These are phyloP conservation scores for Sesia apiformis DNA, from an alignment of 2,888 invertebrate genomes.

Conservation along the genomic window DNA sequence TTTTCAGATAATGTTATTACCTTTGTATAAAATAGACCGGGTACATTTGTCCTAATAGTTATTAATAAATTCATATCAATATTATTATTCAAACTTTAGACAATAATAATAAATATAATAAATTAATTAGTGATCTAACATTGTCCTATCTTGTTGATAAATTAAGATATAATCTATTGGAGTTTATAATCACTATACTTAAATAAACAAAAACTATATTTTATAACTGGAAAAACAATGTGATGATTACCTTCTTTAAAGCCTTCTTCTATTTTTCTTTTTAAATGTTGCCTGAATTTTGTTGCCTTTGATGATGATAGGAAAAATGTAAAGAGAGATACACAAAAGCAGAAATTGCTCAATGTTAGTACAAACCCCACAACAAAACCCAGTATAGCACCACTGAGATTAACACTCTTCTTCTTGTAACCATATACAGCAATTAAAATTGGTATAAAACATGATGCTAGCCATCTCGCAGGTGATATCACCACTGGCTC, in stretches of 20 bases:
- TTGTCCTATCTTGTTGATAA: not conserved
- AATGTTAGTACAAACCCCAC: slow-evolving; percentile 86
- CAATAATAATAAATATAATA: not conserved
- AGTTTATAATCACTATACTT: too few species aligned
- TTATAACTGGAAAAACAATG: not conserved
- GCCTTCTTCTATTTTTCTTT: slow-evolving; percentile 82
- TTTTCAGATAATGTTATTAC: too few species aligned
- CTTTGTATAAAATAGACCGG: too few species aligned
- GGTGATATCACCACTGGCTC: slow-evolving; percentile 77
- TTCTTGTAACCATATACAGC: slow-evolving; percentile 79
- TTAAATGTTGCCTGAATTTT: slow-evolving; percentile 79
- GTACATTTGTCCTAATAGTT: not conserved
- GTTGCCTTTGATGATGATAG: slow-evolving; percentile 87
- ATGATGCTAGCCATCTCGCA: slow-evolving; percentile 78
- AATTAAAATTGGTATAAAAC: slow-evolving; percentile 78
- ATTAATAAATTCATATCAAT: not conserved
- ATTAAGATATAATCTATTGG: too few species aligned
- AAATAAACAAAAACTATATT: too few species aligned
- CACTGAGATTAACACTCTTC: slow-evolving; percentile 80
- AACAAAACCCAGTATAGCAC: slow-evolving; percentile 80
- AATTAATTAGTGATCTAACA: not conserved
- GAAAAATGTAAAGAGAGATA: slow-evolving; percentile 84
- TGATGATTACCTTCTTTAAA: slow-evolving; percentile 81
- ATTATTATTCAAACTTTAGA: not conserved
- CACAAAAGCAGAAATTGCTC: slow-evolving; percentile 84